Evolutionary conservation across 1,140 invertebrate species (phyloP).

Genomic region (Heterodera schachtii): DNA sequence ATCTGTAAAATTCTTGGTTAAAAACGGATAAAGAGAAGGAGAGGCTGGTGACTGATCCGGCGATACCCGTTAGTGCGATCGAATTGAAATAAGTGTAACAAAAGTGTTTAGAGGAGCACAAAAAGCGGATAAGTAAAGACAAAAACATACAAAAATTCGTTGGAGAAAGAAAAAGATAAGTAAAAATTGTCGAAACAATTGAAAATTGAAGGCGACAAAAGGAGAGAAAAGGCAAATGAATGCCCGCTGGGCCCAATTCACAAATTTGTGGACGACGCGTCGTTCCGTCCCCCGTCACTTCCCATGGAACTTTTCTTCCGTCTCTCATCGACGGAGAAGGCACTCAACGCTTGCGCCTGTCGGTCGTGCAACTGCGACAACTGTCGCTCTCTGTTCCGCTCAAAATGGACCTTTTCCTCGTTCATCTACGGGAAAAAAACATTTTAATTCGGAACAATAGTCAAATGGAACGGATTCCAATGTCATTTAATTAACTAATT

Average conservation of each 20-base stretch:
- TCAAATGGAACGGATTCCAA: not conserved
- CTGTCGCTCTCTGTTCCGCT: slow-evolving; percentile 31
- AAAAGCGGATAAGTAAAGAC: no score
- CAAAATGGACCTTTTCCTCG: slow-evolving; percentile 33
- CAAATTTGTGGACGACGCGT: slow-evolving; percentile 1
- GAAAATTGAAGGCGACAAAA: not conserved
- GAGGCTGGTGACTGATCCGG: no score
- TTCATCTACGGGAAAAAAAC: slow-evolving; percentile 29
- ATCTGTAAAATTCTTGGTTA: no score
- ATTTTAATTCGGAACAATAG: not conserved
- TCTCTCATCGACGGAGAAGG: not conserved
- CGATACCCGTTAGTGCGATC: no score
- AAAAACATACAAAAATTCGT: no score
- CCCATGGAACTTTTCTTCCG: slow-evolving; percentile 7
- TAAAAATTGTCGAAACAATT: not conserved
- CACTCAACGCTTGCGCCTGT: slow-evolving; percentile 17
- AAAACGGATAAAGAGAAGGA: no score
- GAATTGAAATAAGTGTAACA: no score
- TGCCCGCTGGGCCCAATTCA: not conserved
- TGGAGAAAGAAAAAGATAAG: no score
- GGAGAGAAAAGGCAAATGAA: not conserved
- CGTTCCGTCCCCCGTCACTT: not conserved
- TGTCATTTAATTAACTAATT: not conserved
- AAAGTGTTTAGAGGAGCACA: no score
- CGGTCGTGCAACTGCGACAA: slow-evolving; percentile 19